Conservation (phyloP, 2,888 invertebrate genomes). For the Peribatodes rhomboidaria region DNA sequence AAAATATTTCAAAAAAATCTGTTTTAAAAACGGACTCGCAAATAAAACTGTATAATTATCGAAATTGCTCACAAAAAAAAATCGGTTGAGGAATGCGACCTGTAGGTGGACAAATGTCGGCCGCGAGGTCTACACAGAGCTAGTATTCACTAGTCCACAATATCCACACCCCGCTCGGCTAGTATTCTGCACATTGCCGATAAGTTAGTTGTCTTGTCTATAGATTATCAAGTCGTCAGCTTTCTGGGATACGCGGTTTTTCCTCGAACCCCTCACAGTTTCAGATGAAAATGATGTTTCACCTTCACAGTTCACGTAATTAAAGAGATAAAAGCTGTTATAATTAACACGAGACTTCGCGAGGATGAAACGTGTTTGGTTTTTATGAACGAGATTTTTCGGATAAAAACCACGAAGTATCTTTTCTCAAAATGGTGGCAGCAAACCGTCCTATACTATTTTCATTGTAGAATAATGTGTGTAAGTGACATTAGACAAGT, state of each 20-base stretch:
- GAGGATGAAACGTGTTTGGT: neutral
- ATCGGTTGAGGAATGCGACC: too few relatives aligned
- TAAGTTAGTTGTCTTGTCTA: neutral
- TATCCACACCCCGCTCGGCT: too few relatives aligned
- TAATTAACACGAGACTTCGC: conserved; percentile 2
- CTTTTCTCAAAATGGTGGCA: neutral
- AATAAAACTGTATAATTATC: too few relatives aligned
- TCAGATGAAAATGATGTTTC: conserved; percentile 20
- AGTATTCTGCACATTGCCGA: too few relatives aligned
- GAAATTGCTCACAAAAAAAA: too few relatives aligned
- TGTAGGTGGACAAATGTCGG: too few relatives aligned
- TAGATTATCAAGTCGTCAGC: neutral
- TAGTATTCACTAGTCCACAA: too few relatives aligned
- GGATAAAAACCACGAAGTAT: conserved; percentile 5
- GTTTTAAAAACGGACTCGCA: too few relatives aligned
- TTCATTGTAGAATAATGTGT: too few relatives aligned
- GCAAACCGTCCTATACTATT: neutral
- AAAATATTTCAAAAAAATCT: too few relatives aligned
- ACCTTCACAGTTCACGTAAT: conserved; percentile 11
- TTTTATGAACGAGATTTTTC: neutral
- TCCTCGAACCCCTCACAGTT: conserved; percentile 15
- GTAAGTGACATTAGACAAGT: too few relatives aligned
- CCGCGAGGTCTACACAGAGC: too few relatives aligned
- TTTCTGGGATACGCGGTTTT: conserved; percentile 5
- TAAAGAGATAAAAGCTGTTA: conserved; percentile 3